Percentiles rank a stretch among this genome's conserved stretches.
Conservation (phyloP, 2,797 vertebrate species). For the Synaphobranchus kaupii region DNA sequence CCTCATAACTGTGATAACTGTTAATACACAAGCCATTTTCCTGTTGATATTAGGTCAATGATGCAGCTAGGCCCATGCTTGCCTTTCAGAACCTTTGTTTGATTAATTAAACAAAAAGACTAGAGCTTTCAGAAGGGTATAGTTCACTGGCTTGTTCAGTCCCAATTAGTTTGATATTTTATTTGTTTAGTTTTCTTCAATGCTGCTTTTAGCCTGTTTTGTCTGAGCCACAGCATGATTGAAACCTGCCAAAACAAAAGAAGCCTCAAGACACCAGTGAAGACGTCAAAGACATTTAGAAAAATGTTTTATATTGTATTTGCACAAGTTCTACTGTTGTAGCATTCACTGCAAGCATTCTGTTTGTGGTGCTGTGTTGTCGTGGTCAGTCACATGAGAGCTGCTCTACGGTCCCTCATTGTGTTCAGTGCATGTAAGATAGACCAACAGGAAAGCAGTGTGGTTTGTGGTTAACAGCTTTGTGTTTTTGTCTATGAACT, state of each 20-base stretch:
- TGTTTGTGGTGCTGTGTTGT: not conserved
- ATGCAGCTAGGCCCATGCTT: not conserved
- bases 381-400: not conserved
- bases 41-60: not conserved
- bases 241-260: not conserved
- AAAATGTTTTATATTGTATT: not conserved
- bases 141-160: not conserved
- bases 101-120: not conserved
- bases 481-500: not conserved
- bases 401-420: not conserved
- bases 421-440: not conserved
- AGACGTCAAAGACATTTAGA: not conserved
- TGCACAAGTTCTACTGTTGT: not conserved
- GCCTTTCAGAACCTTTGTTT: not conserved
- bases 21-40: not conserved
- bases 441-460: slow-evolving; percentile 6
- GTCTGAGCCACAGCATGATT: not conserved
- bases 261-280: not conserved
- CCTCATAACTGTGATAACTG: not conserved
- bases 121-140: not conserved
- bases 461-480: not conserved
- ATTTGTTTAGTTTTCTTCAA: not conserved
- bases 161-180: not conserved
- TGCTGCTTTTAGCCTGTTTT: not conserved
- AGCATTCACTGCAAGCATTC: not conserved